A percentile compares a stretch with the other conserved stretches of the same genome.
Conservation (phyloP, 2,888 invertebrate species). For the Clanis bilineata region DNA sequence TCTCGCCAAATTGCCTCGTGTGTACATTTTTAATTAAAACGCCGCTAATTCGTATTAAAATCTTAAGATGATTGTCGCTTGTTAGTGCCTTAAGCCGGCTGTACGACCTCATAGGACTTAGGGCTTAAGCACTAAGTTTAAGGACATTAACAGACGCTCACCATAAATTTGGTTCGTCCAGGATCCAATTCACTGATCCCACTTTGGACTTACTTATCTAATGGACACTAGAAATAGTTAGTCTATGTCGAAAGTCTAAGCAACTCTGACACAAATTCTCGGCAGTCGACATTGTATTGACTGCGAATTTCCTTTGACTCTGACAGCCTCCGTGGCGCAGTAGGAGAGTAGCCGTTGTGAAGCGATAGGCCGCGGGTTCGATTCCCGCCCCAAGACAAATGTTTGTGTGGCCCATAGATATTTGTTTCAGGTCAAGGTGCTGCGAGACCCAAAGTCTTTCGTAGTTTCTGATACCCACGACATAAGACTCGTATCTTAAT, state of each 20-base stretch:
- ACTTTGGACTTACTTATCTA: background rate
- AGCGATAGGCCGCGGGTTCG: too few species aligned
- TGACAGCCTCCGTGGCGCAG: too few species aligned
- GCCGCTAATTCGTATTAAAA: constrained; percentile 5
- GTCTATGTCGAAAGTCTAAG: background rate
- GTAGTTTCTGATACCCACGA: too few species aligned
- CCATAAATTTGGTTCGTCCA: background rate
- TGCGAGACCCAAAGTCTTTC: too few species aligned
- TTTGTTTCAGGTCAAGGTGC: too few species aligned
- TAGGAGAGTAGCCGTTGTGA: too few species aligned
- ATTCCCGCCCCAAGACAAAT: too few species aligned
- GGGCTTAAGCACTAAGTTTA: background rate
- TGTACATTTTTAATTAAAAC: constrained; percentile 7
- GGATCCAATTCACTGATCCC: background rate
- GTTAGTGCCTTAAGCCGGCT: background rate
- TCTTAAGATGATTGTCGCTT: constrained; percentile 9
- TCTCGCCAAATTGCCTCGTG: background rate
- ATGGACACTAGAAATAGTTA: background rate
- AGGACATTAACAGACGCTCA: background rate
- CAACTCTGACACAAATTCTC: too few species aligned
- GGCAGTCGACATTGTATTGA: too few species aligned
- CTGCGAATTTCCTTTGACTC: too few species aligned
- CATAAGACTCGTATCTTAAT: too few species aligned
- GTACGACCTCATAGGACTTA: background rate
- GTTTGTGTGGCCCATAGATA: too few species aligned